These are phyloP conservation scores for Gallinago media DNA, from an alignment of 2,113 vertebrate genomes.

Conservation along the genomic window DNA sequence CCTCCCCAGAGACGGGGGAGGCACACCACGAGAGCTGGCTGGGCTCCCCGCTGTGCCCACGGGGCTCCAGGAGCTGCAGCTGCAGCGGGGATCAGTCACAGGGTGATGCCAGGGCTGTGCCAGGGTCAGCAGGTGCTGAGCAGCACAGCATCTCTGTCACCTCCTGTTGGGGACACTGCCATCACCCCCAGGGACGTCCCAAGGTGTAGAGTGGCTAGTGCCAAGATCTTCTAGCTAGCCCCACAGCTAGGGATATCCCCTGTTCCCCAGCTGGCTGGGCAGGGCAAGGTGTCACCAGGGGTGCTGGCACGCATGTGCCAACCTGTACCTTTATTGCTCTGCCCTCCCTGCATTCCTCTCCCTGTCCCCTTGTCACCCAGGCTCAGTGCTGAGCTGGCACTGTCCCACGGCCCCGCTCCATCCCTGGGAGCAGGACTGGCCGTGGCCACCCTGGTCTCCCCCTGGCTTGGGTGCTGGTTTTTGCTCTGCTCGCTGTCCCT, in stretches of 20 bases:
- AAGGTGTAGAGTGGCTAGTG: neutral
- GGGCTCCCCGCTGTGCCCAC: neutral
- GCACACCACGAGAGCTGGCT: accelerated
- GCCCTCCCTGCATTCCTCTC: neutral
- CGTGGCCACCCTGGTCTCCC: neutral
- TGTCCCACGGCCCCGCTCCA: accelerated
- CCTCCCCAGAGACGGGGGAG: neutral
- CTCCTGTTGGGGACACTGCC: accelerated
- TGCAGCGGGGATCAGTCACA: accelerated
- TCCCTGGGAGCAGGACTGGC: neutral
- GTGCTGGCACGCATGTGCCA: neutral
- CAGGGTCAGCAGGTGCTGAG: neutral
- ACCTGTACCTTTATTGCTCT: neutral
- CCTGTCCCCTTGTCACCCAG: neutral
- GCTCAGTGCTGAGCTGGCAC: neutral
- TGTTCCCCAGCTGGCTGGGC: accelerated
- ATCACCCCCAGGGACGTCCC: neutral
- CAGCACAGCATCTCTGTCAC: neutral
- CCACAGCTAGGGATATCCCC: accelerated
- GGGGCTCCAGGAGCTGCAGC: neutral
- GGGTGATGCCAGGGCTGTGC: neutral
- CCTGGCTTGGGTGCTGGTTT: neutral
- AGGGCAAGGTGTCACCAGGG: neutral
- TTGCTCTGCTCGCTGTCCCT: constrained; percentile 57
- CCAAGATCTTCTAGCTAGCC: neutral